These are phyloP conservation scores for Leucosticte australis DNA, from an alignment of 2,113 vertebrate species.

Conservation along the genomic window DNA sequence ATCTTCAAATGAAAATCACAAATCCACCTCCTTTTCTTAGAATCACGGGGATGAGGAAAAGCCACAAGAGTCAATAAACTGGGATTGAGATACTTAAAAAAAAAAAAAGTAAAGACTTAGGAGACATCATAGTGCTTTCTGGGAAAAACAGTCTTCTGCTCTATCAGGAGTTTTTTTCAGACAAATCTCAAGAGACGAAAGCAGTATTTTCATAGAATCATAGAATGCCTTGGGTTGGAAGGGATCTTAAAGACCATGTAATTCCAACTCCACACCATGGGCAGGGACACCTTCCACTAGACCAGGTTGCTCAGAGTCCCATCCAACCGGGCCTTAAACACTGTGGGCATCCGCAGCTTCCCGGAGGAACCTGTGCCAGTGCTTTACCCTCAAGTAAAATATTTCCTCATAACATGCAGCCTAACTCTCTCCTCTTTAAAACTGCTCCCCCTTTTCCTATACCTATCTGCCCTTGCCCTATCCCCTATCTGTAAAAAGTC, in stretches of 20 bases:
- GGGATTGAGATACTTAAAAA: neutral
- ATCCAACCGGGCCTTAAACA: neutral
- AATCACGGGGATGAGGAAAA: neutral
- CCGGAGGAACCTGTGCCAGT: neutral
- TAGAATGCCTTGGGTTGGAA: neutral
- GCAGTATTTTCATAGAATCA: neutral
- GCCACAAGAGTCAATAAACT: neutral
- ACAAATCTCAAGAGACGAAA: neutral
- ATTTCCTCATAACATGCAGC: neutral
- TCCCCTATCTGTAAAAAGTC: neutral
- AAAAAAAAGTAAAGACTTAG: neutral
- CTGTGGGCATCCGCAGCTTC: neutral
- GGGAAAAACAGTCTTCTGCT: neutral
- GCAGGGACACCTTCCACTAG: neutral
- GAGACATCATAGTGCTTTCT: neutral
- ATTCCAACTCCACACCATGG: fast-evolving
- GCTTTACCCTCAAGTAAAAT: neutral
- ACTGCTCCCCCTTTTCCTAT: neutral
- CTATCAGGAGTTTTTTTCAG: neutral
- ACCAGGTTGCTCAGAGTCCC: neutral
- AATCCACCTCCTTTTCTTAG: neutral
- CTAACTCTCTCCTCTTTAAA: neutral
- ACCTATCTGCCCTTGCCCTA: neutral
- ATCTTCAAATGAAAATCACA: neutral
- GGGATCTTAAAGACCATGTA: neutral